Conservation (phyloP, 1,140 invertebrate species). For the Pemphigus obesinymphae region DNA sequence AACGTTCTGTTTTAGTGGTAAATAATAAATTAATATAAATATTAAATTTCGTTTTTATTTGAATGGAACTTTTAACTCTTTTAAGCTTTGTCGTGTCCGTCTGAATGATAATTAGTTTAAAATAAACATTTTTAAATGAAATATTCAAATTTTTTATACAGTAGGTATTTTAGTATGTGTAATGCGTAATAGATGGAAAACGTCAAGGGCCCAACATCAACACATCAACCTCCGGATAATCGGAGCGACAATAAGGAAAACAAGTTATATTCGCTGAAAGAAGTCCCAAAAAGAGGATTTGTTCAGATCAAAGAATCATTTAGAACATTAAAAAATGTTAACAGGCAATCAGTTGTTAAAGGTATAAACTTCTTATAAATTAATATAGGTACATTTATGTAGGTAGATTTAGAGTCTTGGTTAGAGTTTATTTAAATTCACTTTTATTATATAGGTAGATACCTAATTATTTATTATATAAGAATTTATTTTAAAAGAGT, state of each 20-base stretch:
- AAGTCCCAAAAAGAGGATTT: conserved; percentile 40
- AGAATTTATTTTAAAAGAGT: too few species aligned
- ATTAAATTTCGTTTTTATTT: conserved; percentile 24
- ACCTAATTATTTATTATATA: too few species aligned
- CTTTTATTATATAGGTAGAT: too few species aligned
- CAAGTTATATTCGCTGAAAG: conserved; percentile 37
- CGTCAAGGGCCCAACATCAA: background rate
- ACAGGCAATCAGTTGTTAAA: background rate
- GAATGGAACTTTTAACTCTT: background rate
- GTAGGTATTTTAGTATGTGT: background rate
- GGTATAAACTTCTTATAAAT: background rate
- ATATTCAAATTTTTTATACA: background rate
- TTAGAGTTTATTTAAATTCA: too few species aligned
- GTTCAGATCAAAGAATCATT: conserved; percentile 43
- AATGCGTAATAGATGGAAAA: conserved; percentile 9
- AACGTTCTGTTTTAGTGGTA: background rate
- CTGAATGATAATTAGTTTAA: background rate
- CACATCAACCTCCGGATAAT: background rate
- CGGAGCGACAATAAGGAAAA: conserved; percentile 15
- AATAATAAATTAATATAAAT: conserved; percentile 6
- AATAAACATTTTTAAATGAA: background rate
- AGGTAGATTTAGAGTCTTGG: too few species aligned
- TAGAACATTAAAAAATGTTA: conserved; percentile 38
- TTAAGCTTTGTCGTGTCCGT: too few species aligned
- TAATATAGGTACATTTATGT: background rate